These are phyloP conservation scores for Anas platyrhynchos DNA, from an alignment of 2,113 vertebrate genomes.

Conservation along the genomic window DNA sequence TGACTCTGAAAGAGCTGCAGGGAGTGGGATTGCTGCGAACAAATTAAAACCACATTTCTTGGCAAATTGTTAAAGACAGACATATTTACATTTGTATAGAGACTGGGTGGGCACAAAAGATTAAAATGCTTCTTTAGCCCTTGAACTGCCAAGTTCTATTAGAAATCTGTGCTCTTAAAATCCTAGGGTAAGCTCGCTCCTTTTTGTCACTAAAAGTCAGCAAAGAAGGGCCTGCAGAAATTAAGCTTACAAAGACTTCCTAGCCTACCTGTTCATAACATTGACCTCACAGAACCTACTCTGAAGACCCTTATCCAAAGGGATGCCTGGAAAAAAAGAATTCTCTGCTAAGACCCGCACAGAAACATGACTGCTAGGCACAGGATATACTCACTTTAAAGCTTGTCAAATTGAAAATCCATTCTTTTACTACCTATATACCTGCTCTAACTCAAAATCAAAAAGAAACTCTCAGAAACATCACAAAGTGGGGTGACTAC, in stretches of 20 bases:
- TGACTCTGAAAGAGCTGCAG: constrained; percentile 41
- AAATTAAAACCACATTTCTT: constrained; percentile 84
- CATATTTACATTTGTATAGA: constrained; percentile 82
- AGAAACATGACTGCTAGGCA: background rate
- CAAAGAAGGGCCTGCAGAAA: background rate
- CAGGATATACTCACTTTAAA: background rate
- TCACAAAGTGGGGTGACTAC: background rate
- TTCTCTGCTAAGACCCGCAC: background rate
- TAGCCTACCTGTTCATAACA: background rate
- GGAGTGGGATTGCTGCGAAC: constrained; percentile 59
- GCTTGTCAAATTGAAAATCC: background rate
- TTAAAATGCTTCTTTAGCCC: constrained; percentile 73
- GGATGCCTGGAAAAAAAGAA: background rate
- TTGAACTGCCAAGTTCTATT: constrained; percentile 79
- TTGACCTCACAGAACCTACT: background rate
- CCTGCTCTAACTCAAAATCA: background rate
- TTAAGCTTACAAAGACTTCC: background rate
- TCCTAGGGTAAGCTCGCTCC: constrained; percentile 52
- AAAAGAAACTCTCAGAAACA: background rate
- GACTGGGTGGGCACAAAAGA: constrained; percentile 79
- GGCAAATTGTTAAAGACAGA: constrained; percentile 76
- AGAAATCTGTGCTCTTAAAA: constrained; percentile 64
- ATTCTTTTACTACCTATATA: background rate
- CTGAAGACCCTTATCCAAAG: background rate
- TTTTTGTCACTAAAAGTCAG: constrained; percentile 34